A percentile compares a stretch with the other conserved stretches of the same genome.
These are phyloP conservation scores for Ichneumon xanthorius DNA, from an alignment of 2,888 invertebrate species.

Conservation along the genomic window DNA sequence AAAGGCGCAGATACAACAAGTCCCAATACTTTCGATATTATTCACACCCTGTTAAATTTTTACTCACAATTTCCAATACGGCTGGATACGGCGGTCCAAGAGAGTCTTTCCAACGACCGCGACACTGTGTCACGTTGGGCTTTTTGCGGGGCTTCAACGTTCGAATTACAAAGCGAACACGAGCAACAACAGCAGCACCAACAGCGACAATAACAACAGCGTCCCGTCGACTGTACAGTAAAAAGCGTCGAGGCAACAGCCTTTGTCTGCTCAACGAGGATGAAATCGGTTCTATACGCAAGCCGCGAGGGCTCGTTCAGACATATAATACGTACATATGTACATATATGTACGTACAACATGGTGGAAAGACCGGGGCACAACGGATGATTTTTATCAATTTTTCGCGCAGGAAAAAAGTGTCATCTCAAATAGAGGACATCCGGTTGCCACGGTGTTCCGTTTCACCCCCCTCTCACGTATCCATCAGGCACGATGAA, in stretches of 20 bases:
- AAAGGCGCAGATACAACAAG: not conserved
- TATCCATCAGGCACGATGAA: not conserved
- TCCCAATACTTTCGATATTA: not conserved
- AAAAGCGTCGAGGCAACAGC: constrained; percentile 32
- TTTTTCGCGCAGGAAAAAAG: not conserved
- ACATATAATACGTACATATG: not conserved
- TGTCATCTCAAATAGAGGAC: not conserved
- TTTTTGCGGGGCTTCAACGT: not conserved
- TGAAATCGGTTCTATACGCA: constrained; percentile 27
- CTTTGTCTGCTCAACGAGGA: constrained; percentile 31
- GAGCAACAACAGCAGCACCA: constrained; percentile 14
- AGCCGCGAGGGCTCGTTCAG: not conserved
- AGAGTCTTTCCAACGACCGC: not conserved
- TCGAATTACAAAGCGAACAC: constrained; percentile 28
- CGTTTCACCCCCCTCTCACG: not conserved
- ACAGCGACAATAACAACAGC: constrained; percentile 23
- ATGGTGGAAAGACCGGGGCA: not conserved
- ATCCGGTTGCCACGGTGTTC: not conserved
- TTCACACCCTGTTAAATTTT: not conserved
- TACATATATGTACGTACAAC: no score
- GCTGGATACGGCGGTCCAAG: not conserved
- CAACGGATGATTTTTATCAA: not conserved
- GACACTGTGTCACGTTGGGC: not conserved
- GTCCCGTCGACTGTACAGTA: constrained; percentile 19
- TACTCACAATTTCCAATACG: not conserved